phyloP scores from a whole-genome alignment of 1,140 invertebrate genomes.

The Lepidurus couesii region DNA sequence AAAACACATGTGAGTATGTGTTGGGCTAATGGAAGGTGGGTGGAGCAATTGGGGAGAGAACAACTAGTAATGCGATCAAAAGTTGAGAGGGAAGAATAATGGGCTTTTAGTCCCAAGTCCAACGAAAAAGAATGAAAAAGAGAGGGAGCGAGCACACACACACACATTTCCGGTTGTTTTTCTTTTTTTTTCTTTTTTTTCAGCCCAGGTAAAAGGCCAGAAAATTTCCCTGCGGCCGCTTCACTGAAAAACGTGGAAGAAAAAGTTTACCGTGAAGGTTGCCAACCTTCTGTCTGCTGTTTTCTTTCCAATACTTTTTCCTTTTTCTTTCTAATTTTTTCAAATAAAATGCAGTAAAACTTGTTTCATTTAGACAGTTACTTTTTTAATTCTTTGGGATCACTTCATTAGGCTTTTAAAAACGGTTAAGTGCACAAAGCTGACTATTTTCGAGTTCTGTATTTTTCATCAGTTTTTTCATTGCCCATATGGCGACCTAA shows the following conservation, averaged over 20 bases:
- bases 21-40: neutral
- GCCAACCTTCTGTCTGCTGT: neutral
- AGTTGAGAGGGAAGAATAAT: neutral
- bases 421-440: no score
- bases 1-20: neutral
- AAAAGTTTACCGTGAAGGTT: neutral
- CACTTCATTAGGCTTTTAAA: no score
- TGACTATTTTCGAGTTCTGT: no score
- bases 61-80: neutral
- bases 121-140: neutral
- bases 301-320: neutral
- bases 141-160: no score
- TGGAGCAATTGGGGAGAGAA: neutral
- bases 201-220: neutral
- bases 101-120: neutral
- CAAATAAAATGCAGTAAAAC: no score
- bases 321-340: neutral
- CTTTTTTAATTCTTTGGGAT: no score
- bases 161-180: neutral
- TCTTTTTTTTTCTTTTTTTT: neutral
- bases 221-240: neutral
- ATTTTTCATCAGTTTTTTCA: no score
- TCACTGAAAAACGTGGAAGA: neutral
- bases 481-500: no score
- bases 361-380: no score